These are phyloP conservation scores for Podilymbus podiceps DNA, from an alignment of 2,113 vertebrate species.

Conservation along the genomic window DNA sequence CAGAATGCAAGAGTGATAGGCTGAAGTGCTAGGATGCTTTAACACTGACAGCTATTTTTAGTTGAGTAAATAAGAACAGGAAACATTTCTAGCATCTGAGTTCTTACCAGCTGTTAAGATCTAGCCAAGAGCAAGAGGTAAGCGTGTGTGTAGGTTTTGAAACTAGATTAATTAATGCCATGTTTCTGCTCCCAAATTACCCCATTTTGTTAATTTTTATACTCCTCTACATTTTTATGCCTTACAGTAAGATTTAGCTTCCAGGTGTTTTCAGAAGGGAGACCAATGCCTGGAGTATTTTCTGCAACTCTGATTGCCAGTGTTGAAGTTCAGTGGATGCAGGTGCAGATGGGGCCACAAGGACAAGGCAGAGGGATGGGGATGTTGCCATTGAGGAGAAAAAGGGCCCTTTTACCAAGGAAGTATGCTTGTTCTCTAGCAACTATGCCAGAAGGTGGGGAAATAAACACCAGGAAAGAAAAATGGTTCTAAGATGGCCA, in stretches of 20 bases:
- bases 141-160: background rate
- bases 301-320: background rate
- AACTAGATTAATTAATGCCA: background rate
- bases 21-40: background rate
- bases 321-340: background rate
- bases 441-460: background rate
- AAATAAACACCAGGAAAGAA: background rate
- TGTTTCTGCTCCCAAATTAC: background rate
- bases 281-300: background rate
- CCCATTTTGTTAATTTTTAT: background rate
- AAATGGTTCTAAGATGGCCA: background rate
- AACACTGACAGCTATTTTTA: constrained; percentile 18
- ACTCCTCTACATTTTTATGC: background rate
- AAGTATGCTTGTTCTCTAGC: background rate
- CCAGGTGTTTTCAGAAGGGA: background rate
- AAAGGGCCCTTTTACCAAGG: background rate
- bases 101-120: background rate
- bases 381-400: fast-evolving
- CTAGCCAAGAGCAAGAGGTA: background rate
- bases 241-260: background rate
- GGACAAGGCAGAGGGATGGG: background rate
- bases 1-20: background rate
- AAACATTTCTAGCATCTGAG: background rate
- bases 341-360: background rate
- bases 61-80: constrained; percentile 15